Percentiles rank a stretch among this genome's conserved stretches.
Evolutionary conservation across 2,113 vertebrate species (phyloP).

Genomic region (Prochilodus magdalenae): DNA sequence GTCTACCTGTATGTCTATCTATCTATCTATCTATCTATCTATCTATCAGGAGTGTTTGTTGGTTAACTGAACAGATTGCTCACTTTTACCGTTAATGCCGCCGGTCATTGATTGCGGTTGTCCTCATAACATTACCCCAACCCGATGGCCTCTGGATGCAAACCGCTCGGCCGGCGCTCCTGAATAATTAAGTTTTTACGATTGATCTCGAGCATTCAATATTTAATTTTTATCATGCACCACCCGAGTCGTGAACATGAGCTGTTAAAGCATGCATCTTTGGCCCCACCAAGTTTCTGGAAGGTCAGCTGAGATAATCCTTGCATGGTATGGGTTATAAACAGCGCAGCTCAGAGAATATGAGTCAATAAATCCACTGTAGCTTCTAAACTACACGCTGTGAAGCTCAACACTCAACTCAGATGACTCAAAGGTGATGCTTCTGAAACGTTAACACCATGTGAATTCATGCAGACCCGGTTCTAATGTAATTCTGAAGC

Average conservation of each 20-base stretch:
- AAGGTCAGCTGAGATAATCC: not conserved
- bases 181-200: conserved; percentile 19
- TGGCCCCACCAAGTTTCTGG: not conserved
- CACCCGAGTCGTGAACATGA: not conserved
- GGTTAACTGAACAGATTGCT: not conserved
- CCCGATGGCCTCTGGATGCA: not conserved
- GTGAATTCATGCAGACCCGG: too few relatives aligned
- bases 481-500: not conserved
- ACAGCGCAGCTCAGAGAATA: not conserved
- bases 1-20: not conserved
- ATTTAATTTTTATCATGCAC: not conserved
- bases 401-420: not conserved
- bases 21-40: not conserved
- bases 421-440: not conserved
- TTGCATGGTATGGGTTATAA: not conserved
- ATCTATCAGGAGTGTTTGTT: not conserved
- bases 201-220: not conserved
- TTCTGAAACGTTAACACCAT: too few relatives aligned
- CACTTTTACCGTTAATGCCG: not conserved
- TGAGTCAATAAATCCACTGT: not conserved
- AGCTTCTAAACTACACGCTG: not conserved
- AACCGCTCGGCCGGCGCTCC: not conserved
- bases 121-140: not conserved
- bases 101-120: not conserved
- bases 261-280: not conserved